phyloP scores from a whole-genome alignment of 2,888 invertebrate species.

The Agriopis leucophaearia region DNA sequence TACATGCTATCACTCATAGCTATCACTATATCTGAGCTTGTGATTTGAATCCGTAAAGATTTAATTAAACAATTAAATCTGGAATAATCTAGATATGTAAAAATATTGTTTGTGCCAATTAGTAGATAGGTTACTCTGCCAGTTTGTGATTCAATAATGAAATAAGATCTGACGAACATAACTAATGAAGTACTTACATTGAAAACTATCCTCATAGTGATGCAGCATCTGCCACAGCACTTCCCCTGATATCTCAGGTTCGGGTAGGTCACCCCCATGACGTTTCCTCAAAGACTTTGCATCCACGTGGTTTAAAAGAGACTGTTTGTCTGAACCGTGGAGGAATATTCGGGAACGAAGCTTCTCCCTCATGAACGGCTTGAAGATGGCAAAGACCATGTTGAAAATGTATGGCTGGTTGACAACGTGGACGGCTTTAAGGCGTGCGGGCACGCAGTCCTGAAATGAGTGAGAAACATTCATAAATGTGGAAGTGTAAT shows the following conservation, averaged over 20 bases:
- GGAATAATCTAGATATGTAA: too few relatives aligned
- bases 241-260: slow-evolving; percentile 88
- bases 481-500: too few relatives aligned
- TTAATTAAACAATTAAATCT: too few relatives aligned
- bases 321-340: slow-evolving; percentile 89
- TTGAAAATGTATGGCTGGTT: slow-evolving; percentile 95
- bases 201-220: slow-evolving; percentile 89
- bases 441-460: slow-evolving; percentile 93
- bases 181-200: slow-evolving; percentile 79
- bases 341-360: slow-evolving; percentile 91
- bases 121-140: too few relatives aligned
- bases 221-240: slow-evolving; percentile 89
- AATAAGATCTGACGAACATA: too few relatives aligned
- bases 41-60: too few relatives aligned
- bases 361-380: slow-evolving; percentile 95
- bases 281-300: slow-evolving; percentile 86
- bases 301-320: slow-evolving; percentile 87
- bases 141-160: too few relatives aligned
- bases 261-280: slow-evolving; percentile 89
- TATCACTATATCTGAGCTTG: too few relatives aligned
- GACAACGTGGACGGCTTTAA: slow-evolving; percentile 95
- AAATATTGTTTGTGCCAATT: too few relatives aligned
- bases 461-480: slow-evolving; percentile 65
- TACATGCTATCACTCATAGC: too few relatives aligned
- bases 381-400: slow-evolving; percentile 94